Base-by-base conservation (phyloP, 2,888 invertebrate genomes). In the Synergus laeviventris region DNA sequence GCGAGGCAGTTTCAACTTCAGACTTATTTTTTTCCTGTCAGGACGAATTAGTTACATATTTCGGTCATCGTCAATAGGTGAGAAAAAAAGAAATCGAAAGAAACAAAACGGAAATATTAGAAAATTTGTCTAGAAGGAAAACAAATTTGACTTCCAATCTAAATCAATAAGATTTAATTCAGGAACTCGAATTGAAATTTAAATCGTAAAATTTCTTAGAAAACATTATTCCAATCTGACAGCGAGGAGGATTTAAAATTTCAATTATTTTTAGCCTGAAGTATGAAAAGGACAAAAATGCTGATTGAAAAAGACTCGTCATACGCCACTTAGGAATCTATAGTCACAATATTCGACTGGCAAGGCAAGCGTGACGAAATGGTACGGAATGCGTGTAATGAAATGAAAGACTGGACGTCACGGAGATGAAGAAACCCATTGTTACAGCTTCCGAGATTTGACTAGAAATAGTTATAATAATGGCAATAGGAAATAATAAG, bases 381-480 rank as follows among this genome's bases (percentile, higher is more conserved):
- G 73, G 81, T 76, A 77, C 76, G 82, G 79, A 81, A 82, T 82
- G 79, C 79, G 45, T 45, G 70, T 24, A 70, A 70, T 36, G 49
- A 70, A 70, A 70, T 31, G 66, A 45, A 24, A 66, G 24, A 70
- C 16, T 62, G 39, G 64, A 64, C 54, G 42, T 42, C 76, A 78
- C 78, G 76, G 78, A 79, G 81, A 81, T 82, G 81, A 83, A 76
- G 80, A 82, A 79, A 81, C 80, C 80, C 76, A 80, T 76, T 81
- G 81, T 82, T 81, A 78, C 77, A 76, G 77, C 78, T 80, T 81
- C 75, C 78, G 82, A 81, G 78, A 81, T 81, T 81, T 80, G 74
- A 78, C 76, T 78, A 74, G 82, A 82, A 81, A 82, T 82, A 79
- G 80, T 81, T 80, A 81, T 78, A 78, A 79, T 76, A 45, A 24